These are phyloP conservation scores for Melinopterus prodromus DNA, from an alignment of 2,888 invertebrate genomes.

Conservation along the genomic window DNA sequence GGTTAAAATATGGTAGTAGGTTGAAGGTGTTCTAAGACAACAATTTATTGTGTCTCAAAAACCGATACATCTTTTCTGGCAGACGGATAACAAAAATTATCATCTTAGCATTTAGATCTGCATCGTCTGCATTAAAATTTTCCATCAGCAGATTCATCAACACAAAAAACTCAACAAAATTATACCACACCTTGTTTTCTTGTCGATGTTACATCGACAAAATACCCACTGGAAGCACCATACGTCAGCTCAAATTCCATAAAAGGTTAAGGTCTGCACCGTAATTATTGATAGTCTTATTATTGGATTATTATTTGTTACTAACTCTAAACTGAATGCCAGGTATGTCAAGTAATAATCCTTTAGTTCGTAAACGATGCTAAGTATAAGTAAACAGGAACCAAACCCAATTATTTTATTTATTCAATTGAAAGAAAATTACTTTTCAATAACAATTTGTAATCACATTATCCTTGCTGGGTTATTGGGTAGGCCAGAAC, in stretches of 20 bases:
- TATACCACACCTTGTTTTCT: background rate
- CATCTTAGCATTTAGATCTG: background rate
- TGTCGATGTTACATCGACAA: background rate
- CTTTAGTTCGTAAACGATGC: background rate
- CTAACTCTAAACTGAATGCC: background rate
- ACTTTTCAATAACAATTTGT: background rate
- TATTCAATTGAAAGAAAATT: background rate
- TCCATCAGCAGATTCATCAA: too few relatives aligned
- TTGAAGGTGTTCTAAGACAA: too few relatives aligned
- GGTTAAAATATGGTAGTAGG: too few relatives aligned
- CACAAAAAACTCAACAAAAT: background rate
- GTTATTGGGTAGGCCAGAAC: background rate
- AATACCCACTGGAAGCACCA: background rate
- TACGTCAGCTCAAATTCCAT: background rate
- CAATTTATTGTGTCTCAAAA: too few relatives aligned
- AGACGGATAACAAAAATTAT: too few relatives aligned
- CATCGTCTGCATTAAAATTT: background rate
- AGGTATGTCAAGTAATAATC: background rate
- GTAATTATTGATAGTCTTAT: background rate
- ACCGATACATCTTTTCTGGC: too few relatives aligned
- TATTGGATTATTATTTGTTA: background rate
- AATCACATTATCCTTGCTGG: background rate
- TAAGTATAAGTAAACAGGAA: background rate
- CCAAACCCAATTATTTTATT: background rate
- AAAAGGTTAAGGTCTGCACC: constrained; percentile 4